Base-by-base conservation (phyloP, 92 coral and sea anemone genomes). In the Parazoanthus atlanticus region DNA sequence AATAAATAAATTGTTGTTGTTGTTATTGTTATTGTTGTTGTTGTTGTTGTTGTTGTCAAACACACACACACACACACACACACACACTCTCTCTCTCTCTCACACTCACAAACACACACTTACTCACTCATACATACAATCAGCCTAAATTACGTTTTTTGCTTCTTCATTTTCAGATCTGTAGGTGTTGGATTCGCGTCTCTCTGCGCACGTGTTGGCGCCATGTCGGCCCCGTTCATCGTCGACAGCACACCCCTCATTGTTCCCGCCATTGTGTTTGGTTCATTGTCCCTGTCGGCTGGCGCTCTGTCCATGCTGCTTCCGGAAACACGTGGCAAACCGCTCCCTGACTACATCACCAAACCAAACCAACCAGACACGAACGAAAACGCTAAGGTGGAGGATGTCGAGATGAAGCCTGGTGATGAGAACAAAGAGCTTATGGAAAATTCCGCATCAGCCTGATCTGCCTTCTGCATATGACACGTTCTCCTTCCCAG, bases 181-280 rank as follows among this genome's bases (percentile, higher is more conserved):
- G 93, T 93, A 56, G 98, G 98, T 72, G 94, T 96, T 80, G 98
- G 98, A 0, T 96, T 96, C 84, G 95, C 98, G 1, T 96, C 98
- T 0, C 91, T 94, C 74, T 96, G 97, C 74, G 95, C 96, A 13
- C 94, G 98, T 86, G 72, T 96, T 84, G 98, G 98, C 56, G 98
- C 97, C 84, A 94, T 96, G 93, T 92, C 93, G 17, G 97, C 98
- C 8, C 98, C 98, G n/a, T 96, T 92, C 76, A 91, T 96, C 56
- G 98, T 91, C 88, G 98, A 94, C 91, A 94, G 98, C 66, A 97
- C 99, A 5, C 95, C 95, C 6, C 88, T 90, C n/a, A 91, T 88
- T 19, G 94, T 82, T 3, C 98, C 99, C 26, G 92, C 96, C 47
- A 87, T 97, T 19, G 96, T 97, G 71, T 97, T 97, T 43, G 99